Conservation (phyloP, 2,888 invertebrate genomes). For the Eupsilia transversa region DNA sequence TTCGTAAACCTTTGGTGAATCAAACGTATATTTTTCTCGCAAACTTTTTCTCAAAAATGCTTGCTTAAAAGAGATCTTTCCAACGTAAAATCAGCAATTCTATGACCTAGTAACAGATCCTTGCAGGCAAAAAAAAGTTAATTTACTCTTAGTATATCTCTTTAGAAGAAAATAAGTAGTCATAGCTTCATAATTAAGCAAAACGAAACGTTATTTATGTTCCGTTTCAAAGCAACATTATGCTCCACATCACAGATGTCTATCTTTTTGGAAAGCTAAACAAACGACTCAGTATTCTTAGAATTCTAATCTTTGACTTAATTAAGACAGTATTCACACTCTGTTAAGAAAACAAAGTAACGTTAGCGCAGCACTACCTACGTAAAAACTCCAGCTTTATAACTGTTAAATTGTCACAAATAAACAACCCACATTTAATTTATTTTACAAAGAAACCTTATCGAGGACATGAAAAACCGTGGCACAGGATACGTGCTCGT, state of each 20-base stretch:
- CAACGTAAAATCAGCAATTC: neutral
- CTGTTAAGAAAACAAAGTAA: neutral
- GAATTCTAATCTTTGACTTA: neutral
- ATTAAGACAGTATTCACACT: neutral
- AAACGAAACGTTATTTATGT: conserved; percentile 1
- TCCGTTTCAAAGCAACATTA: neutral
- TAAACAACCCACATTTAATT: conserved; percentile 31
- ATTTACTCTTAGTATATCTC: conserved; percentile 26
- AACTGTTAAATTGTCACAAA: conserved; percentile 14
- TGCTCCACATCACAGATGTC: neutral
- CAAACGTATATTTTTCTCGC: conserved; percentile 12
- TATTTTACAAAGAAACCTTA: conserved; percentile 43
- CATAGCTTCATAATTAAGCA: neutral
- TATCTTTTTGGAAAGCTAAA: neutral
- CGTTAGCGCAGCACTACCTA: neutral
- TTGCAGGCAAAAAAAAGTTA: conserved; percentile 2
- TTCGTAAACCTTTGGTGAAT: neutral
- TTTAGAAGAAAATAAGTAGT: conserved; percentile 13
- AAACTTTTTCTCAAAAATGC: neutral
- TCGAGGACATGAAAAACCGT: conserved; percentile 22
- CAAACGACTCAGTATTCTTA: neutral
- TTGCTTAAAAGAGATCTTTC: neutral
- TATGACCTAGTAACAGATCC: neutral
- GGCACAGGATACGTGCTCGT: conserved; percentile 35
- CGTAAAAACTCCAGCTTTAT: neutral